phyloP scores from a whole-genome alignment of 2,888 invertebrate species.

The Diabrotica balteata region DNA sequence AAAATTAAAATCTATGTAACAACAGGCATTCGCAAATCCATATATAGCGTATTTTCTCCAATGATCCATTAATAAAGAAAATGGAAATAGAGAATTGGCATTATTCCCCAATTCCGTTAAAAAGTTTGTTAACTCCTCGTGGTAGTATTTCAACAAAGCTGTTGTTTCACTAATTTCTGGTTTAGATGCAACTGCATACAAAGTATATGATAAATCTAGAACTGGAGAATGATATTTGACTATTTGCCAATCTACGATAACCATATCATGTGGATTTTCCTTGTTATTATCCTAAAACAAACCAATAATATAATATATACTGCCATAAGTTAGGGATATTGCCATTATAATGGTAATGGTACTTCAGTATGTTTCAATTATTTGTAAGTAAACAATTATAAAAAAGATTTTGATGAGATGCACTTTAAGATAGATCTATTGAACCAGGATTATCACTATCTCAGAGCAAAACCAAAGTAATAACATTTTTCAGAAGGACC shows the following conservation, averaged over 20 bases:
- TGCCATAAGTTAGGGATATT: no score
- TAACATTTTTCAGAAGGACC: no score
- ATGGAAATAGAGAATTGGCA: neutral
- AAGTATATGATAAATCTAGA: neutral
- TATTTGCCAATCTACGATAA: neutral
- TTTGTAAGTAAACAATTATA: no score
- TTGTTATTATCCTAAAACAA: neutral
- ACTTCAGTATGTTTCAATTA: no score
- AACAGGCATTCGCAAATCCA: neutral
- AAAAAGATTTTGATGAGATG: no score
- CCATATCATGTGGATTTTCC: neutral
- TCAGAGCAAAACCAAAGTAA: no score
- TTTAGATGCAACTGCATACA: neutral
- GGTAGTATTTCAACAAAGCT: neutral
- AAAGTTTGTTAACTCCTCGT: neutral
- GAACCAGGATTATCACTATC: no score
- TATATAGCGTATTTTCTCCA: neutral
- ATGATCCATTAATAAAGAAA: neutral
- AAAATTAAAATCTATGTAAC: neutral
- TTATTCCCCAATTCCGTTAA: neutral
- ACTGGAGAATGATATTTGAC: neutral
- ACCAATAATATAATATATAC: no score
- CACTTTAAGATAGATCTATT: no score
- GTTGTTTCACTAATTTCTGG: neutral
- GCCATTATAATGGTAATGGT: no score